Evolutionary conservation across 2,888 invertebrate species (phyloP).

Genomic region (Xestia rhomboidea): DNA sequence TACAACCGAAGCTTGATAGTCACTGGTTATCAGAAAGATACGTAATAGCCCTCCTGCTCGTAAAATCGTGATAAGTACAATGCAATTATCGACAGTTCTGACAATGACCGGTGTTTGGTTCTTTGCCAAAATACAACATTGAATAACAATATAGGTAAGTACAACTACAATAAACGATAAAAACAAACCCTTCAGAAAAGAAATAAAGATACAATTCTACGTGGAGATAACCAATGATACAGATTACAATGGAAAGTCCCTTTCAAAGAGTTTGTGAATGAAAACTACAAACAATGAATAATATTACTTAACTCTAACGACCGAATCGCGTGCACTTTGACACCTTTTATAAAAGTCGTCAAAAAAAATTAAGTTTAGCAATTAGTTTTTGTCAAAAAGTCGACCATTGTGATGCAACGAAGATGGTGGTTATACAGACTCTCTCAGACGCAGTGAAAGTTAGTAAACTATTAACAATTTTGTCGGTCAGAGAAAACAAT

Average conservation of each 20-base stretch:
- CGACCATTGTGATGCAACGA: conserved; percentile 65
- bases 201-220: conserved; percentile 6
- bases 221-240: not conserved
- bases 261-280: not conserved
- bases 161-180: not conserved
- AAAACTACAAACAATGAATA: conserved; percentile 33
- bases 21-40: no score
- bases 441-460: conserved; percentile 51
- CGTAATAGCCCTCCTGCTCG: no score
- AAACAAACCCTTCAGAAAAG: not conserved
- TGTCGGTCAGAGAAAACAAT: conserved; percentile 66
- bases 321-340: conserved; percentile 56
- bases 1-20: no score
- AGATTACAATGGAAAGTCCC: conserved; percentile 15
- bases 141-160: no score
- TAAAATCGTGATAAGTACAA: no score
- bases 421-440: conserved; percentile 25
- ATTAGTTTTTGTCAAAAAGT: conserved; percentile 66
- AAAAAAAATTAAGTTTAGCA: conserved; percentile 57
- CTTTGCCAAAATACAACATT: conserved; percentile 6
- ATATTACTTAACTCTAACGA: conserved; percentile 26
- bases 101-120: not conserved
- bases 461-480: conserved; percentile 44
- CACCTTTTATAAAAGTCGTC: conserved; percentile 56
- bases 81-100: not conserved